Evolutionary conservation across 2,113 vertebrate species (phyloP), one percentile per base, ranked within the genome.

Genomic region (Setophaga coronata): DNA sequence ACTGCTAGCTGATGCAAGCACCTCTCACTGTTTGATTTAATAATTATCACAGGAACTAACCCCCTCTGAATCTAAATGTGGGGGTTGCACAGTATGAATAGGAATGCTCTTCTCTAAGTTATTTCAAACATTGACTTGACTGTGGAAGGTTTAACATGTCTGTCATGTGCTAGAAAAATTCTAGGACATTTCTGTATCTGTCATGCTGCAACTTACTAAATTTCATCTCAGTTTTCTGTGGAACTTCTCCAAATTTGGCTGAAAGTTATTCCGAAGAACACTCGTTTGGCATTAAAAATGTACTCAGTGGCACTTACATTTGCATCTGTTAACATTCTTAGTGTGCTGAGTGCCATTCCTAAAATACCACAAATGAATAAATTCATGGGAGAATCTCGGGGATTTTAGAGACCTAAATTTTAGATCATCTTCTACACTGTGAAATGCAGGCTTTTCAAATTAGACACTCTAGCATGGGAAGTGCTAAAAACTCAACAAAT

Each of bases 301-400:
- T 90, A 60, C 66, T 92, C 51, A 24, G 47, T 84, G 51, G 34
- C 80, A 90, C 87, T 93, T 72, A 65, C 48, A 95, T 94, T 78
- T 95, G 56, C 67, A 94, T 90, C 40, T 87, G 56, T 64, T 94
- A 92, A 77, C 69, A 89, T 81, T 90, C 64, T 82, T 64, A 81
- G 79, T 78, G 72, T 83, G 64, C 47, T 81, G 56, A 73, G 42
- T 77, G 43, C 64, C 24, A 25, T 93, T 83, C 86, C 72, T 89
- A 92, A 97, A 95, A 93, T 92, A 93, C 7, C 34, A 23, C 14
- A 51, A 83, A 91, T 74, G 54, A 78, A 81, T n/a, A 78, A 82
- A 90, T 88, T 83, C 76, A 58, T 81, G 62, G 66, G 15, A 90
- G 26, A 66, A 83, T 72, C 38, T 70, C 45, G 38, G 54, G 29